phyloP scores from a whole-genome alignment of 2,888 invertebrate genomes.

The Trisateles emortualis region DNA sequence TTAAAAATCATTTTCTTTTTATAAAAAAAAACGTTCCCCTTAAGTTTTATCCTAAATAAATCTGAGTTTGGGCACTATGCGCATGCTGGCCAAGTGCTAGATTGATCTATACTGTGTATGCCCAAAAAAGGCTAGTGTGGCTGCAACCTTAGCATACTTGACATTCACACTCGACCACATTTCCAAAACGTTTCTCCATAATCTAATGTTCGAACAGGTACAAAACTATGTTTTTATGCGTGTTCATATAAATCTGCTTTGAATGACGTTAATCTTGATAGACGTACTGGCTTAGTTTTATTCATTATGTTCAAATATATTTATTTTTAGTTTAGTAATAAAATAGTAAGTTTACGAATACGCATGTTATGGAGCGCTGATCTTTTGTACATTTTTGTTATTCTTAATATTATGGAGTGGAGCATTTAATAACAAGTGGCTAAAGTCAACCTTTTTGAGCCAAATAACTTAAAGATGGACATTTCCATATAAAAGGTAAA shows the following conservation, averaged over 20 bases:
- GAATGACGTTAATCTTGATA: constrained; percentile 53
- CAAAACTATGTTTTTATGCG: constrained; percentile 50
- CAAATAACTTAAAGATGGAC: too few species aligned
- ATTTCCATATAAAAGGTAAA: background rate
- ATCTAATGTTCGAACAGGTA: constrained; percentile 44
- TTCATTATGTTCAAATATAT: constrained; percentile 45
- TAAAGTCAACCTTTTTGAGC: background rate
- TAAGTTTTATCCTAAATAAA: too few species aligned
- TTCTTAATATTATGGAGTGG: constrained; percentile 1
- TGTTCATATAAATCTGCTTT: constrained; percentile 51
- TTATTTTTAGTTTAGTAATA: constrained; percentile 36
- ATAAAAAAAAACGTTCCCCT: too few species aligned
- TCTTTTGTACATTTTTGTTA: constrained; percentile 8
- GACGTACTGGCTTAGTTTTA: constrained; percentile 49
- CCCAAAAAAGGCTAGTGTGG: background rate
- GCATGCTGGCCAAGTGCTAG: too few species aligned
- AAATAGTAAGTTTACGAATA: constrained; percentile 29
- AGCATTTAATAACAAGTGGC: background rate
- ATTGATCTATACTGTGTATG: background rate
- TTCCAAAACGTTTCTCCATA: constrained; percentile 37
- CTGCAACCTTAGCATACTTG: constrained; percentile 28
- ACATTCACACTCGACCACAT: constrained; percentile 34
- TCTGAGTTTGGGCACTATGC: too few species aligned
- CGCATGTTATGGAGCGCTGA: constrained; percentile 5
- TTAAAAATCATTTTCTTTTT: too few species aligned